These are phyloP conservation scores for Gephyroberyx darwinii DNA, from an alignment of 2,797 vertebrate genomes.

Conservation along the genomic window DNA sequence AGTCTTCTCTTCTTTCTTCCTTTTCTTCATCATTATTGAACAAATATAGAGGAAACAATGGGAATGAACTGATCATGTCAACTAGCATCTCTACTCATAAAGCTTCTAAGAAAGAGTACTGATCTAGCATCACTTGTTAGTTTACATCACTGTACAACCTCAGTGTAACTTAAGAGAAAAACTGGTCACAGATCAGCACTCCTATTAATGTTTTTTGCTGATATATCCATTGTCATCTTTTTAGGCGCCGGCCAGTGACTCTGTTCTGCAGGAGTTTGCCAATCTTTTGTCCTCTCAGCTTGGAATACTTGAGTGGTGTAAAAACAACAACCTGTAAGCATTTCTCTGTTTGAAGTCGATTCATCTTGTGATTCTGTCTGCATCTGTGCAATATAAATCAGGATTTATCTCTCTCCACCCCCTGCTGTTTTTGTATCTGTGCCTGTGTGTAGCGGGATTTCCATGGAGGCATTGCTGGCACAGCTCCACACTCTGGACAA, in stretches of 20 bases:
- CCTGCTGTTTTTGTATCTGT: conserved; percentile 7
- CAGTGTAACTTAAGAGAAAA: background rate
- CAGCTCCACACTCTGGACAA: conserved; percentile 91
- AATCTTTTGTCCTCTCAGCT: conserved; percentile 88
- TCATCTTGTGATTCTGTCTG: background rate
- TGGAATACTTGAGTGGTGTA: conserved; percentile 92
- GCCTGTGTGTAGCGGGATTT: conserved; percentile 79
- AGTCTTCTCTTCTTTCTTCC: too few relatives aligned
- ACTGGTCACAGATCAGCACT: background rate
- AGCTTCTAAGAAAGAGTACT: too few relatives aligned
- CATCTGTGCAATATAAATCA: background rate
- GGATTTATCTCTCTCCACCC: background rate
- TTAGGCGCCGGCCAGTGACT: conserved; percentile 84
- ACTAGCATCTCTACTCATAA: too few relatives aligned
- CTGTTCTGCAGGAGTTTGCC: conserved; percentile 89
- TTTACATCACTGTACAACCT: too few relatives aligned
- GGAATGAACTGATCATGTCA: too few relatives aligned
- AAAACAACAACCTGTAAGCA: conserved; percentile 87
- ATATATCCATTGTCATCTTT: conserved; percentile 2
- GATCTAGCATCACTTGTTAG: too few relatives aligned
- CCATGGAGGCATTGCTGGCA: conserved; percentile 84
- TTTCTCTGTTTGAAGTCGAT: background rate
- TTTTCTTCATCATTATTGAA: too few relatives aligned
- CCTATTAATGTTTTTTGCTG: background rate
- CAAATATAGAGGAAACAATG: too few relatives aligned